A percentile compares a stretch with the other conserved stretches of the same genome.
Conservation (phyloP, 2,888 invertebrate species). For the Dynastes maya region DNA sequence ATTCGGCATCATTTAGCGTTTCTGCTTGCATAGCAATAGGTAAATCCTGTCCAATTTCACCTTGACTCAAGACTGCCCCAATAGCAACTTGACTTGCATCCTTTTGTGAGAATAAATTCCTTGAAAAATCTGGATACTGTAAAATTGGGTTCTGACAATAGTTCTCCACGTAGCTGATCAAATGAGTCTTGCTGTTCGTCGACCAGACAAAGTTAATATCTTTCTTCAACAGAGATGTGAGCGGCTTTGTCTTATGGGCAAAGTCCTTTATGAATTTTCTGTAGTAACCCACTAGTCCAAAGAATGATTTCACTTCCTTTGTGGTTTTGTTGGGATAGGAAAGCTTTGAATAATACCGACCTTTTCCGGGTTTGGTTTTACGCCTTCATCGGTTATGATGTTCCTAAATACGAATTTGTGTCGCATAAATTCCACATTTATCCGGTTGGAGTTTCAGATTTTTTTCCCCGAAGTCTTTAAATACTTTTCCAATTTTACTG, state of each 20-base stretch:
- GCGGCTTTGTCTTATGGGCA: constrained; percentile 40
- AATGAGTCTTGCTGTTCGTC: too few relatives aligned
- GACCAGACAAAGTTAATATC: too few relatives aligned
- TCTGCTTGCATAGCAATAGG: constrained; percentile 50
- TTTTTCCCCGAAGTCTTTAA: too few relatives aligned
- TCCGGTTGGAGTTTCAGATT: too few relatives aligned
- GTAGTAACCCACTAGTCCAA: constrained; percentile 42
- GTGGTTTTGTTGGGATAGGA: constrained; percentile 6
- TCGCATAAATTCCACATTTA: not conserved
- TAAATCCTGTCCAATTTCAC: constrained; percentile 47
- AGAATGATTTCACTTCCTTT: constrained; percentile 38
- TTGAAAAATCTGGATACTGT: too few relatives aligned
- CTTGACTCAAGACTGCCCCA: constrained; percentile 50
- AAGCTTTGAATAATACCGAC: not conserved
- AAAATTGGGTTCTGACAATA: too few relatives aligned
- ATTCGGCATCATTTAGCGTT: constrained; percentile 41
- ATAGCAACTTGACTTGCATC: constrained; percentile 52
- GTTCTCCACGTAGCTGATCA: too few relatives aligned
- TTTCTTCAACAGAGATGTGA: not conserved
- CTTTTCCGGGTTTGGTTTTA: constrained; percentile 4
- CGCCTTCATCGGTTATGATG: constrained; percentile 7
- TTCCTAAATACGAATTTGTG: not conserved
- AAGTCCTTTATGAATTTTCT: constrained; percentile 45
- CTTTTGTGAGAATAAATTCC: constrained; percentile 52
- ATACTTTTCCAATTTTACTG: too few relatives aligned